Conservation (phyloP, 2,888 invertebrate genomes). For the Megaustenia siamemsis region DNA sequence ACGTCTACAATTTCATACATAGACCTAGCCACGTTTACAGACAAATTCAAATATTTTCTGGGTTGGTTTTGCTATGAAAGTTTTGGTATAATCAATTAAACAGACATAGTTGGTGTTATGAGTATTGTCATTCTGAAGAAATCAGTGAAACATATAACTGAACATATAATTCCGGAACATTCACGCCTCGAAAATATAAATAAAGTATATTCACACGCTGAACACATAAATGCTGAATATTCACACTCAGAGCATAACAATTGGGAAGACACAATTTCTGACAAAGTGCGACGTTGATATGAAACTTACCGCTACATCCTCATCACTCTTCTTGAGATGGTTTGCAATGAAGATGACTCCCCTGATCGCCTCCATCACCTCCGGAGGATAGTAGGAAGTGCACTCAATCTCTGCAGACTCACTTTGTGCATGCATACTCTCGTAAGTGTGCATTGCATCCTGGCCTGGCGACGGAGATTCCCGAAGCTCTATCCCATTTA, state of each 20-base stretch:
- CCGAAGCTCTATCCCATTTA: conserved; percentile 62
- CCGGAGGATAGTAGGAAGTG: conserved; percentile 84
- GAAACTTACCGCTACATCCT: conserved; percentile 68
- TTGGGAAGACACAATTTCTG: too few species aligned
- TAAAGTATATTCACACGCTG: too few species aligned
- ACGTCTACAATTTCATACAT: too few species aligned
- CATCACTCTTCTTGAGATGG: conserved; percentile 69
- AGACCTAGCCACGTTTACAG: too few species aligned
- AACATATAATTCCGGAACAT: too few species aligned
- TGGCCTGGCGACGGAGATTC: conserved; percentile 82
- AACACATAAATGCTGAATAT: not conserved
- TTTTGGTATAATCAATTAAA: too few species aligned
- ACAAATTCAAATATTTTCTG: too few species aligned
- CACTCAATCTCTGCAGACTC: conserved; percentile 53
- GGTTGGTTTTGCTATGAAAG: too few species aligned
- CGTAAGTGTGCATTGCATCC: conserved; percentile 57
- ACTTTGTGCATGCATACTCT: conserved; percentile 54
- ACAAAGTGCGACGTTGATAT: not conserved
- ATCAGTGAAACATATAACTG: too few species aligned
- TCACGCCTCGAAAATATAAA: too few species aligned
- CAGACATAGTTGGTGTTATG: too few species aligned
- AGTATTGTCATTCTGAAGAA: too few species aligned
- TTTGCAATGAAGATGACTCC: conserved; percentile 74
- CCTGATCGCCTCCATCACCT: conserved; percentile 69
- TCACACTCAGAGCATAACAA: not conserved